Evolutionary conservation across 2,888 invertebrate genomes (phyloP), one percentile per base, ranked within the genome.

Genomic region (Calameuta pallipes): DNA sequence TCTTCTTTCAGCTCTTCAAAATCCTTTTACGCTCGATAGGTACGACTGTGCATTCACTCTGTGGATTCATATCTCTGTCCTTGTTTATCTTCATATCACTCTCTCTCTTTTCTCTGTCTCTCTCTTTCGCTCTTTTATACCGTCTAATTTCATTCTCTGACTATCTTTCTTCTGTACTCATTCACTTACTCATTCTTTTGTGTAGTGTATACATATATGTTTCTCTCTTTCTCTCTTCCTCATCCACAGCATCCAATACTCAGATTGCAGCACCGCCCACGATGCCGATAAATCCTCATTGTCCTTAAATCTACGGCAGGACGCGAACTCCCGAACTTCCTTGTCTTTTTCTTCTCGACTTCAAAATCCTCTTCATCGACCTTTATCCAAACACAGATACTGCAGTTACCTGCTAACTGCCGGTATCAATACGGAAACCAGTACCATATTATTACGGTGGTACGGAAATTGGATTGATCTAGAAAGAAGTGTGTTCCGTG

Each of bases 1-100:
- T 78, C 77, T 79, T 78, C 80, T 84, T 83, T 79, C 81, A 33
- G 30, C 79, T 79, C 79, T 79, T 56, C 70, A 70, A 37, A 73
- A n/a, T 31, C 41, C 37, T 56, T 75, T 71, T 77, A 79, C 74
- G 75, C 75, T 78, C 76, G 41, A 56, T 56, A 56, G 41, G 41
- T 56, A 56, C 41, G 41, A 56, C 41, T 56, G 41, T 56, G 41
- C 41, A 56, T 23, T 56, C 41, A 56, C 23, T 56, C 41, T 56
- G 41, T 56, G 41, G 41, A 56, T 56, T 23, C 41, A 56, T 56
- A 56, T 56, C 41, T 56, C 9, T 23, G 23, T 56, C 23, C 41
- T 56, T 56, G 15, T 56, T 56, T 23, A 56, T 56, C 41, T 15
- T 56, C 41, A 9, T 6, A 56, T 56, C 36, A 12, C 36, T 36